Conservation (phyloP, 2,797 vertebrate genomes). For the Dallia pectoralis region DNA sequence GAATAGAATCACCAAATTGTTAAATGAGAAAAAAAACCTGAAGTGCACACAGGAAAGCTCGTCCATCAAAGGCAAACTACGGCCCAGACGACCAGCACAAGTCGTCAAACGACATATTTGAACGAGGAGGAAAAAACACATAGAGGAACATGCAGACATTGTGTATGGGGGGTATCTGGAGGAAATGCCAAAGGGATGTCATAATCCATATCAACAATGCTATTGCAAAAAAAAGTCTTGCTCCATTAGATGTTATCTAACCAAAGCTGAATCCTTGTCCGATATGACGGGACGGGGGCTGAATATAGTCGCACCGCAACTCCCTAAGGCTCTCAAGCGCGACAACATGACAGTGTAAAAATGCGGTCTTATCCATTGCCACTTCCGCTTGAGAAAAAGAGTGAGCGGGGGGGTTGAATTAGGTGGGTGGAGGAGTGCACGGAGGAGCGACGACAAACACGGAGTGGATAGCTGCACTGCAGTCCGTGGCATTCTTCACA, state of each 20-base stretch:
- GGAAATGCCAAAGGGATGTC: slow-evolving; percentile 60
- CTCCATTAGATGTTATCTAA: slow-evolving; percentile 36
- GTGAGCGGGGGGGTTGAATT: neutral
- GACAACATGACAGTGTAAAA: slow-evolving; percentile 35
- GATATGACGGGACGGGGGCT: slow-evolving; percentile 20
- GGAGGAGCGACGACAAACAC: slow-evolving; percentile 46
- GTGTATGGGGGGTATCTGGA: neutral
- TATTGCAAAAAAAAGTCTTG: slow-evolving; percentile 52
- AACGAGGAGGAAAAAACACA: slow-evolving; percentile 38
- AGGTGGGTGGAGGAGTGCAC: slow-evolving; percentile 55
- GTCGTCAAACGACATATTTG: slow-evolving; percentile 12
- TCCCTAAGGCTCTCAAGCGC: slow-evolving; percentile 29
- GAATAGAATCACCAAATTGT: neutral
- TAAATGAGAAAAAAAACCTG: neutral
- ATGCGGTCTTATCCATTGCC: slow-evolving; percentile 60
- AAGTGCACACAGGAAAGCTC: neutral
- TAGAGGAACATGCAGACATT: slow-evolving; percentile 32
- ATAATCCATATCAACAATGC: slow-evolving; percentile 52
- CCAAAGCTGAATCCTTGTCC: slow-evolving; percentile 65
- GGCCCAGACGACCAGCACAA: neutral
- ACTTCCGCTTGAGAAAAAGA: slow-evolving; percentile 40
- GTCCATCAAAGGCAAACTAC: neutral
- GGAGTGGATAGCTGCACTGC: slow-evolving; percentile 18
- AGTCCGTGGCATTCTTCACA: slow-evolving; percentile 45
- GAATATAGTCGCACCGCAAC: no score